Evolutionary conservation across 2,888 invertebrate species (phyloP).

Genomic region (Drosophila robusta): DNA sequence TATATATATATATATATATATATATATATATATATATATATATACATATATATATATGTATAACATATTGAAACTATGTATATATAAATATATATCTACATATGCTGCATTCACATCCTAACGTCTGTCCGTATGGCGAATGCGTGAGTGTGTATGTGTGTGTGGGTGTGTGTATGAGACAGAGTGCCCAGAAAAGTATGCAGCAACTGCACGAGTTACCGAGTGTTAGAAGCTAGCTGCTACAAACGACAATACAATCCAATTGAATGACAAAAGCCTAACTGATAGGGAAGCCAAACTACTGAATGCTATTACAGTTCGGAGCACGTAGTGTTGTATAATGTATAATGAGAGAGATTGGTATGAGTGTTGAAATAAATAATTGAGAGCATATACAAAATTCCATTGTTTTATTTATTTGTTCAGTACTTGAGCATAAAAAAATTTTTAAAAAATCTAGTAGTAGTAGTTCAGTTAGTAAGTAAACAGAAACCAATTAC

Average conservation of each 20-base stretch:
- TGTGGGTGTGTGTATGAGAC: conserved; percentile 9
- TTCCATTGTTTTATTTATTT: conserved; percentile 2
- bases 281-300: not conserved
- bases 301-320: not conserved
- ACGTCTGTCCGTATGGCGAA: conserved; percentile 35
- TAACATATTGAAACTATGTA: not conserved
- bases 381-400: conserved; percentile 5
- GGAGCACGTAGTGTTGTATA: not conserved
- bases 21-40: conserved; percentile 16
- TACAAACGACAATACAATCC: not conserved
- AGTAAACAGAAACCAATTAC: conserved; percentile 9
- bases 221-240: conserved; percentile 19
- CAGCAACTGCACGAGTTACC: conserved; percentile 1
- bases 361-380: not conserved
- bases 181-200: conserved; percentile 10
- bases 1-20: conserved; percentile 23
- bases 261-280: conserved; percentile 22
- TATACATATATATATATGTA: conserved; percentile 14
- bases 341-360: not conserved
- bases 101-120: conserved; percentile 24
- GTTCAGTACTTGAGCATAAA: conserved; percentile 1
- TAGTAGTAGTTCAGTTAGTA: not conserved
- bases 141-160: not conserved
- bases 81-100: conserved; percentile 8
- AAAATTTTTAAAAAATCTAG: not conserved